Conservation (phyloP, 1,140 invertebrate genomes). For the Dendrolimus punctatus region DNA sequence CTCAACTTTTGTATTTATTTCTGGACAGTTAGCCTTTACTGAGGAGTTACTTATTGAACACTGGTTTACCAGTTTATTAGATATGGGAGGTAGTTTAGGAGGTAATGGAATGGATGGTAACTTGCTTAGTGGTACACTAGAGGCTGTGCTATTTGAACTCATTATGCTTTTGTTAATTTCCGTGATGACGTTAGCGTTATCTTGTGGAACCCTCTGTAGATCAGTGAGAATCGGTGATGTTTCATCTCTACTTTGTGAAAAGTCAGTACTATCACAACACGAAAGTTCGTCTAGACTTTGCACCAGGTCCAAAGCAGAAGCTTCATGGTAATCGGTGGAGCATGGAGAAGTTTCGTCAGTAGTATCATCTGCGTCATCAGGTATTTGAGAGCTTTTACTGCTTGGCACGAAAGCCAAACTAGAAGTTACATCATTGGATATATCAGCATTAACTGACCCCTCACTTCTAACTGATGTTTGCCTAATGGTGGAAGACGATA, state of each 20-base stretch:
- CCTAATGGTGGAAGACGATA: conserved; percentile 30
- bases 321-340: conserved; percentile 63
- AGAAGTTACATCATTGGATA: conserved; percentile 57
- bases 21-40: too few relatives aligned
- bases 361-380: conserved; percentile 42
- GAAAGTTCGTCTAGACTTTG: conserved; percentile 58
- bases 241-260: conserved; percentile 61
- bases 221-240: conserved; percentile 33
- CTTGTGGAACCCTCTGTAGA: conserved; percentile 7
- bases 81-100: conserved; percentile 26
- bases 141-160: conserved; percentile 15
- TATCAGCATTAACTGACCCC: conserved; percentile 57
- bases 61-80: conserved; percentile 16
- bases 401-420: conserved; percentile 61
- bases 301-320: conserved; percentile 57
- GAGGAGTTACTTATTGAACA: too few relatives aligned
- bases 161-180: too few relatives aligned
- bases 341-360: conserved; percentile 61
- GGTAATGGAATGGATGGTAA: conserved; percentile 48
- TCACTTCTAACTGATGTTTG: conserved; percentile 41
- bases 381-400: conserved; percentile 50
- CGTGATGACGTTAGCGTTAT: too few relatives aligned
- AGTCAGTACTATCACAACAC: conserved; percentile 54
- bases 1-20: too few relatives aligned
- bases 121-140: conserved; percentile 37